Evolutionary conservation across 2,113 vertebrate genomes (phyloP), one percentile per base, ranked within the genome.

Genomic region (Labeo catla): DNA sequence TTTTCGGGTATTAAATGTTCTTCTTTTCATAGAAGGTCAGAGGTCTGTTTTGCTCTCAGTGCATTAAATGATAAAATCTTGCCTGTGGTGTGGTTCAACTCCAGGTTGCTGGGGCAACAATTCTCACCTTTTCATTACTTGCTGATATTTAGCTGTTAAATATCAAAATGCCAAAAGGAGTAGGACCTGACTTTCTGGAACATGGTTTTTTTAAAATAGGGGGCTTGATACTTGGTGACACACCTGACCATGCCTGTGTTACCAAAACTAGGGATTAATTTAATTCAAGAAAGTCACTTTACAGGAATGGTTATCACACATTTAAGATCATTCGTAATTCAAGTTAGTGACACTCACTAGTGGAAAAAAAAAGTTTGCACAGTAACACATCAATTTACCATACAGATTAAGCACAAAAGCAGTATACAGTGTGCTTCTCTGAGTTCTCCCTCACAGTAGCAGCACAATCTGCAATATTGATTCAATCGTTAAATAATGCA

Each of bases 401-500:
- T 15, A 49, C 36, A 43, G 28, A 57, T 54, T 57, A 59, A 59
- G 8, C 52, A 72, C 54, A 19, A 59, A 70, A 59, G 10, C 2
- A 8, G 43, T 47, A 68, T 4, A 45, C 73, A 54, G 12, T n/a
- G 34, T n/a, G 61, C 1, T 43, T 21, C 57, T 77, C 13, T 68
- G 4, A 49, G 21, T 68, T 76, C 6, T 54, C 19, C n/a, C 8
- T 45, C 23, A 50, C 49, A 28, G 47, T 84, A 91, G 89, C 88
- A 84, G 36, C 4, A 4, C 21, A 77, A 23, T 6, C 86, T 91
- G 59, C 76, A 91, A 86, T 86, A 89, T 93, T 92, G 77, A 91
- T 90, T 83, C 23, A 61, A 0, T 15, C n/a, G 34, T 6, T 92
- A 76, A 93, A 93, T 92, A 89, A 92, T 92, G 76, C 83, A 93